phyloP scores from a whole-genome alignment of 2,797 vertebrate species.

The Tauraco hartlaubi region DNA sequence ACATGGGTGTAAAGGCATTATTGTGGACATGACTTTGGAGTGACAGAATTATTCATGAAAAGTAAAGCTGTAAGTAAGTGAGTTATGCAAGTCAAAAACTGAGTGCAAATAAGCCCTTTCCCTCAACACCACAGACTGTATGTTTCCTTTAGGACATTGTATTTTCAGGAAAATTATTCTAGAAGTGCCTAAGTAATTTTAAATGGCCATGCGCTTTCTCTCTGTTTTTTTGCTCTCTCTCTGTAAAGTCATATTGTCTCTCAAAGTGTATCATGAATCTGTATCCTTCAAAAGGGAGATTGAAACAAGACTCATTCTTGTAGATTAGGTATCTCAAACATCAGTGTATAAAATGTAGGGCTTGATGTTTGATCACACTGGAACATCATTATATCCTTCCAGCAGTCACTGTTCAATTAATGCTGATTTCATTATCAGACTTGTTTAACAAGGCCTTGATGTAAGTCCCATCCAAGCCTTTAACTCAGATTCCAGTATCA shows the following conservation, averaged over 20 bases:
- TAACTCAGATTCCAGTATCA: not conserved
- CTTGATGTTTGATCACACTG: not conserved
- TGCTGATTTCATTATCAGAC: not conserved
- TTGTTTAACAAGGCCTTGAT: not conserved
- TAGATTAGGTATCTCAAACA: not conserved
- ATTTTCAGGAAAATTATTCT: conserved; percentile 8
- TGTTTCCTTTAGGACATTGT: not conserved
- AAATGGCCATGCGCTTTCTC: not conserved
- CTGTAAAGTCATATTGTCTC: not conserved
- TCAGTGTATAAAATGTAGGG: not conserved
- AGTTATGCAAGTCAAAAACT: conserved; percentile 12
- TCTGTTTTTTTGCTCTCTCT: not conserved
- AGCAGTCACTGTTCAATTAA: not conserved
- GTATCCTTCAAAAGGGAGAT: not conserved
- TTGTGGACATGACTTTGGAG: not conserved
- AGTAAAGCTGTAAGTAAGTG: not conserved
- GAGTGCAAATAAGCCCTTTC: not conserved
- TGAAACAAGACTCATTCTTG: not conserved
- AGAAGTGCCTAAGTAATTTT: not conserved
- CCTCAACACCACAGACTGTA: not conserved
- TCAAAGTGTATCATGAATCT: not conserved
- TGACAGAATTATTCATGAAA: not conserved
- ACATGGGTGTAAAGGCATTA: not conserved
- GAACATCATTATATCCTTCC: not conserved
- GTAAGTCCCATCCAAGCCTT: not conserved